These are phyloP conservation scores for Antennarius maculatus DNA, from an alignment of 2,797 vertebrate species.

Conservation along the genomic window DNA sequence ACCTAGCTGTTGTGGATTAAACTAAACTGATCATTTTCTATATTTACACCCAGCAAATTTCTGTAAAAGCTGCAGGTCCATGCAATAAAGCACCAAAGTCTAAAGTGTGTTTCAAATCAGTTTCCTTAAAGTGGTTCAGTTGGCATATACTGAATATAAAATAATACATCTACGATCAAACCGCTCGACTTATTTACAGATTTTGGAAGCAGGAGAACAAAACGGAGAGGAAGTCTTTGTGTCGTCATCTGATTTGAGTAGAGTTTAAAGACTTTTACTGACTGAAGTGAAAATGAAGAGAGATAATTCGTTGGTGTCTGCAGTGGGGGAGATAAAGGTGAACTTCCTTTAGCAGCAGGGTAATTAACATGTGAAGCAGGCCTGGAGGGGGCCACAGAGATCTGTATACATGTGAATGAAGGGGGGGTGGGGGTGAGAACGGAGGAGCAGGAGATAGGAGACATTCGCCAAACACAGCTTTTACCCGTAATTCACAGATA, in stretches of 20 bases:
- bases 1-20: too few species aligned
- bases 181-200: background rate
- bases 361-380: constrained; percentile 51
- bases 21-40: too few species aligned
- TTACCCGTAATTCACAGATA: background rate
- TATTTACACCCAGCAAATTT: too few species aligned
- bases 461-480: background rate
- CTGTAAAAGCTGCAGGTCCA: too few species aligned
- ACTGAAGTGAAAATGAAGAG: background rate
- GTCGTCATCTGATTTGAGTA: too few species aligned
- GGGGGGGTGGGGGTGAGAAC: background rate
- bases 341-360: constrained; percentile 6
- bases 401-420: constrained; percentile 24
- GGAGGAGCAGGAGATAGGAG: background rate
- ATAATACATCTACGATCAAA: background rate
- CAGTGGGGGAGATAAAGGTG: background rate
- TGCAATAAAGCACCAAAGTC: too few species aligned
- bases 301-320: background rate
- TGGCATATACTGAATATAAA: background rate
- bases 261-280: background rate
- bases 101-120: too few species aligned
- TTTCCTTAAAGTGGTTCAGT: too few species aligned
- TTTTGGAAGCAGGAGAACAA: background rate
- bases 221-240: background rate
- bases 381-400: background rate